Base-by-base conservation (phyloP, 2,113 vertebrate genomes). In the Saimiri boliviensis region DNA sequence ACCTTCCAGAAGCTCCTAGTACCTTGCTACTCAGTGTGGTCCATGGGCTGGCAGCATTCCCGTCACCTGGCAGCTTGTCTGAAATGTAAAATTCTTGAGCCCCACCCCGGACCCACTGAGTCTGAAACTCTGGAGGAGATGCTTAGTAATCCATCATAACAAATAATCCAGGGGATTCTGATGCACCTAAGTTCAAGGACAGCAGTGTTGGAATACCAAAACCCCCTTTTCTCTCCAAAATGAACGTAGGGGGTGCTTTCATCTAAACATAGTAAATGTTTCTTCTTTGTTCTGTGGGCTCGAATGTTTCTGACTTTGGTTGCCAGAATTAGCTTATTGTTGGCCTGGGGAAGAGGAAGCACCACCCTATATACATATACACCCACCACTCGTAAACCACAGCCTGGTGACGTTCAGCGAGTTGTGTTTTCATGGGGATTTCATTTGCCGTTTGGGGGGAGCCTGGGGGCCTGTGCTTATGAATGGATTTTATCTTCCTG, bases 341-440 rank as follows among this genome's bases (percentile, higher is more conserved):
- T 73, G 81, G 79, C 91, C 58, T 32, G 82, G 79, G 79, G 80
- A 91, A 93, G 68, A 83, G 89, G 91, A 96, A 91, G 86, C 82
- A 6, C 23, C 40, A 2, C n/a, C 47, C 32, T 17, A 21, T 70
- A n/a, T 1, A 0, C 1, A 7, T 2, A 1, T 8, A 40, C 45
- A 40, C 81, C 74, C 81, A 66, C 49, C 37, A 0, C 83, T 7
- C 0, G 76, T 54, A 76, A 95, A 94, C 89, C 79, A 2, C 14
- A 40, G 60, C 85, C 63, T 3, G 40, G 91, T 93, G 92, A 76
- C 86, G 79, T 9, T 8, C 70, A 47, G 7, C 19, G 23, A 87
- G 42, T 52, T 6, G 0, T 40, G 96, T 71, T 89, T 68, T 66
- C 32, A 2, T 2, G 1, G 49, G 23, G 94, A 16, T 63, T 92